Conservation (phyloP, 2,888 invertebrate species). For the Microchrysa polita region DNA sequence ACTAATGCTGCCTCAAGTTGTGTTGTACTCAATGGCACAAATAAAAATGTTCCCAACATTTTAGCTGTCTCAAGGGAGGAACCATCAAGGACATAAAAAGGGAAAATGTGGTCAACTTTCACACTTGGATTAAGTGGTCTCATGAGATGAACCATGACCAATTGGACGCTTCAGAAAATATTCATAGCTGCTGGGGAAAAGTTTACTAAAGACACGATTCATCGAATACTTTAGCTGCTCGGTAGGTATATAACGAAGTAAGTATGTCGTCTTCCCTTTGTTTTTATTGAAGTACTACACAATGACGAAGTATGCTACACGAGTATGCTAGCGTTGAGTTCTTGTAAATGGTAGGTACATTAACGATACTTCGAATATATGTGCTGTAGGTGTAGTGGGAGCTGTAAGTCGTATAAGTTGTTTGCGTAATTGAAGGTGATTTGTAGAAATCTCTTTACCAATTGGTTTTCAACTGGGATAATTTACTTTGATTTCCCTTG, state of each 20-base stretch:
- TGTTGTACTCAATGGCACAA: conserved; percentile 48
- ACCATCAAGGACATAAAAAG: conserved; percentile 50
- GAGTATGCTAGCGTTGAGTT: not conserved
- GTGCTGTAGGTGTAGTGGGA: not conserved
- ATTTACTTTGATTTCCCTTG: conserved; percentile 30
- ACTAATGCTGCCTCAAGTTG: conserved; percentile 47
- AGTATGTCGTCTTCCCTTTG: conserved; percentile 30
- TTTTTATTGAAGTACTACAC: conserved; percentile 39
- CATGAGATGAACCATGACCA: conserved; percentile 49
- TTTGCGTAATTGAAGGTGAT: conserved; percentile 37
- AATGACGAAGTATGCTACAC: conserved; percentile 1
- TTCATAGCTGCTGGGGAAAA: conserved; percentile 50
- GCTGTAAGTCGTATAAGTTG: not conserved
- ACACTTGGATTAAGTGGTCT: conserved; percentile 51
- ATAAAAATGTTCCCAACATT: conserved; percentile 50
- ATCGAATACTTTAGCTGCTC: conserved; percentile 47
- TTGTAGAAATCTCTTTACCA: conserved; percentile 30
- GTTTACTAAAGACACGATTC: conserved; percentile 48
- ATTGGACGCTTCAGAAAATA: conserved; percentile 50
- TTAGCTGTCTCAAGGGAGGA: conserved; percentile 48
- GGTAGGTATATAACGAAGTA: conserved; percentile 35
- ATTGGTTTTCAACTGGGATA: conserved; percentile 29
- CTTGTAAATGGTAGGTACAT: not conserved
- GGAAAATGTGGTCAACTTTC: conserved; percentile 51
- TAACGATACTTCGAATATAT: no score